A percentile compares a stretch with the other conserved stretches of the same genome.
Conservation (phyloP, 2,888 invertebrate species). For the Meganola albula region DNA sequence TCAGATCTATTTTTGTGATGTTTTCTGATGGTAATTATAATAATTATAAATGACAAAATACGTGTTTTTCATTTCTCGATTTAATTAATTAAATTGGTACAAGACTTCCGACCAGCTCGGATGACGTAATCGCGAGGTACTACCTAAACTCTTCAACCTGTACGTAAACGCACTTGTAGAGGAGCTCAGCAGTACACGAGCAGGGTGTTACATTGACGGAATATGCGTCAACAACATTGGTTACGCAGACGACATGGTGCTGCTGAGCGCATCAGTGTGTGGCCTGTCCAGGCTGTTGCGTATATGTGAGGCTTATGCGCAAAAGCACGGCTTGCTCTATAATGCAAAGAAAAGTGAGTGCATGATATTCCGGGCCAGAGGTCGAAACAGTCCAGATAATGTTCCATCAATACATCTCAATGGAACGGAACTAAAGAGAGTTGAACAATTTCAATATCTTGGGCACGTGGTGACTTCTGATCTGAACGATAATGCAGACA, state of each 20-base stretch:
- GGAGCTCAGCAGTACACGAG: constrained; percentile 4
- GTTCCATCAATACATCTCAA: constrained; percentile 1
- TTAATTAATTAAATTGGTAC: too few species aligned
- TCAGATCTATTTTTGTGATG: too few species aligned
- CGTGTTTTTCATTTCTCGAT: too few species aligned
- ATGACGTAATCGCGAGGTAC: too few species aligned
- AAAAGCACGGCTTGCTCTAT: constrained; percentile 1
- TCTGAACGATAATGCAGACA: constrained; percentile 9
- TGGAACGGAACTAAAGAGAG: neutral
- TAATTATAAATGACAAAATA: too few species aligned
- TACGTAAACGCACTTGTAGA: too few species aligned
- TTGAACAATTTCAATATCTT: constrained; percentile 11
- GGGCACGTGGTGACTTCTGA: constrained; percentile 11
- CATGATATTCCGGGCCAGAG: constrained; percentile 3
- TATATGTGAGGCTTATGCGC: constrained; percentile 1
- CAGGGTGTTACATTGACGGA: constrained; percentile 4
- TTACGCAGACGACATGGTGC: constrained; percentile 4
- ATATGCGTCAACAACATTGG: constrained; percentile 2
- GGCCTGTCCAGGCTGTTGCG: neutral
- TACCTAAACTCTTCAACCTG: too few species aligned
- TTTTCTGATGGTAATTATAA: too few species aligned
- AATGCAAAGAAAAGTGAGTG: constrained; percentile 2
- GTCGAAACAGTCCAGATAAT: neutral
- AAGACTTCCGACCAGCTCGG: too few species aligned
- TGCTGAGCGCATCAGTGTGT: constrained; percentile 2